Evolutionary conservation across 1,140 invertebrate species (phyloP).

Genomic region (Pteromalus puparum): DNA sequence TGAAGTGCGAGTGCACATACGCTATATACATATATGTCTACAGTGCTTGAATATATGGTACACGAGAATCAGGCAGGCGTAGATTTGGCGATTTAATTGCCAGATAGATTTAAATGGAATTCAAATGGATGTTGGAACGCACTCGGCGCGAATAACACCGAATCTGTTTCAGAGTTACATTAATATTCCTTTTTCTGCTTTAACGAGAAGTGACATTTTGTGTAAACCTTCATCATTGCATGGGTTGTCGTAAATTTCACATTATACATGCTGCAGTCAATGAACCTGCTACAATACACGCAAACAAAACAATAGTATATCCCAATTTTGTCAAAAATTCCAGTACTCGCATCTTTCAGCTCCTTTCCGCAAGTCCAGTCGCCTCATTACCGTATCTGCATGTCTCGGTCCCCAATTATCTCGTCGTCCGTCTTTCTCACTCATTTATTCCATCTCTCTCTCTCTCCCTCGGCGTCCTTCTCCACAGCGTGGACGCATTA

Average conservation of each 20-base stretch:
- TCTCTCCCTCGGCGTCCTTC: not conserved
- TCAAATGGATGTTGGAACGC: conserved; percentile 66
- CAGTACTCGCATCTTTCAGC: not conserved
- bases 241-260: too few species aligned
- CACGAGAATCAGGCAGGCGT: not conserved
- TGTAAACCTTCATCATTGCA: not conserved
- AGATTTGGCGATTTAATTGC: conserved; percentile 37
- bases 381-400: conserved; percentile 73
- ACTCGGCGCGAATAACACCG: not conserved
- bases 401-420: conserved; percentile 73
- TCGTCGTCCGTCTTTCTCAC: conserved; percentile 53
- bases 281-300: too few species aligned
- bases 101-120: conserved; percentile 65
- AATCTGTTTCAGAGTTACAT: not conserved
- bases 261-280: too few species aligned
- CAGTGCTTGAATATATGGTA: not conserved
- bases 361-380: conserved; percentile 57
- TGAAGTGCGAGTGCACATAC: not conserved
- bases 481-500: conserved; percentile 53
- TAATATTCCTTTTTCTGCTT: not conserved
- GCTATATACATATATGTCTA: not conserved
- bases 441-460: conserved; percentile 7
- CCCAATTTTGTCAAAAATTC: not conserved
- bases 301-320: not conserved
- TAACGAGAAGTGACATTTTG: not conserved